Evolutionary conservation across 2,888 invertebrate species (phyloP), one percentile per base, ranked within the genome.

Genomic region (Trissolcus japonicus): DNA sequence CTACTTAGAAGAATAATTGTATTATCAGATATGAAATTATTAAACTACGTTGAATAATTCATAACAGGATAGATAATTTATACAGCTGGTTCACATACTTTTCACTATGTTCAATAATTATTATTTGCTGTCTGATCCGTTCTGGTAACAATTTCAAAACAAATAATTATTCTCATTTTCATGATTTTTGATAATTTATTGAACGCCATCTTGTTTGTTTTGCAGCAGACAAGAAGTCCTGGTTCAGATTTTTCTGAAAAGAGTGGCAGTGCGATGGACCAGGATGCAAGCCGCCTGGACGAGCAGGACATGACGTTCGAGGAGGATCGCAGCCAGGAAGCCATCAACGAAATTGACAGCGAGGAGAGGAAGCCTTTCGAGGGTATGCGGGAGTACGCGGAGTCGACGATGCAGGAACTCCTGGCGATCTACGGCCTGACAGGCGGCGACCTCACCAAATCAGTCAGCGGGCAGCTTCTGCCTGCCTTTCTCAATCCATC

Each of bases 351-450:
- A 48, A 78, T 79, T 21, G 83, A 83, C 60, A 80, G 78, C 60
- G 86, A 85, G 62, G 83, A 83, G 61, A 84, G 84, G 65, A 86
- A 85, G 59, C 85, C 86, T 0, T 83, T 83, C 76, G 88, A 88
- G 63, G 89, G 87, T n/a, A 89, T 91, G 86, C 90, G 90, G 76
- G 90, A 91, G 82, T 91, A 90, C 87, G 91, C 90, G 9, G 91
- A 91, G 80, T 90, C 89, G 75, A 91, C 91, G 67, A 91, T 91
- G 91, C 90, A 91, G 81, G 91, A 91, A 83, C 86, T 92, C 41
- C 86, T 91, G 67, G 90, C 90, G 68, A 90, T 91, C 81, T 91
- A 91, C 81, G 91, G 91, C 1, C 85, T 91, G 71, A 86, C 87
- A 29, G 89, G 89, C 55, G 89, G 89, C 53, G 91, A 90, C 76